Base-by-base conservation (phyloP, 1,140 invertebrate species). In the Pseudomyrmex gracilis region DNA sequence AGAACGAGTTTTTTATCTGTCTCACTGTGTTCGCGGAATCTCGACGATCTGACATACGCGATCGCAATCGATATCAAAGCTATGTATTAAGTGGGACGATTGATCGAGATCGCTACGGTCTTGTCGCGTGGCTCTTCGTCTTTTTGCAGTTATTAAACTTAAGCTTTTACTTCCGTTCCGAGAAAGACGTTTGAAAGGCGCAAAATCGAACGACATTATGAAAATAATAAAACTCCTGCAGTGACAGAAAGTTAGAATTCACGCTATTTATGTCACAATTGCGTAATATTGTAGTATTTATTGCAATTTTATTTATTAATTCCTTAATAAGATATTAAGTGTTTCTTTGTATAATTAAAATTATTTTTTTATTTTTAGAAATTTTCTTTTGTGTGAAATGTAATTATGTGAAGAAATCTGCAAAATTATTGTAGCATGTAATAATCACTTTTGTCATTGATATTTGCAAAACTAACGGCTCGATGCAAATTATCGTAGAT, bases 401-500 rank as follows among this genome's bases (percentile, higher is more conserved):
- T 2, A 20, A 34, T 49, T 10, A 13, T 12, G 8, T 63, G 49
- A 49, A 4, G 15, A 63, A 49, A 55, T 5, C 34, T 34, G 49
- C 10, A 15, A 9, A 17, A 22, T 74, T 13, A 43, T 24, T 63
- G 71, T 15, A 20, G 47, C 58, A 60, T 74, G 45, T 49, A 2
- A 67, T 77, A 68, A 67, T 77, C 55, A 68, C 45, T 68, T 7
- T 60, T 53, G 60, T 12, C 47, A 34, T 76, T 77, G 49, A 55
- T 67, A 66, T 67, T 15, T 67, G 55, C 49, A 5, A 63, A 22
- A 67, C 63, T 67, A 67, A 68, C 64, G 73, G 17, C 76, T 17
- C 53, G 66, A 57, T 55, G 53, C 66, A 71, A 58, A n/a, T 80
- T 80, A 70, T 51, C 20, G 53, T 78, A 78, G 64, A 68, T 43